These are phyloP conservation scores for Hydrophis major DNA, from an alignment of 2,797 vertebrate genomes.

Conservation along the genomic window DNA sequence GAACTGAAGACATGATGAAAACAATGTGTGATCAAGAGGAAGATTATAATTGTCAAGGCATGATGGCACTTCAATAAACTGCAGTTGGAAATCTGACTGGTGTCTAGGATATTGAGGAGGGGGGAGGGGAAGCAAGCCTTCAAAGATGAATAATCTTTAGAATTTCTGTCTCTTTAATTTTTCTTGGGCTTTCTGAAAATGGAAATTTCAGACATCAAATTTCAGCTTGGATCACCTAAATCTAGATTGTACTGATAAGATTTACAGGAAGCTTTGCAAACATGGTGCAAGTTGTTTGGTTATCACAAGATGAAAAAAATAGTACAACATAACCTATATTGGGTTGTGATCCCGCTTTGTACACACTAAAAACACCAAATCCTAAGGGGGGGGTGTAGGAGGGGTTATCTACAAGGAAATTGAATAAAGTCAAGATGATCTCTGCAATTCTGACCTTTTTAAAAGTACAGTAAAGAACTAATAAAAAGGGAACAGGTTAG, in stretches of 20 bases:
- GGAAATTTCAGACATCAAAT: not conserved
- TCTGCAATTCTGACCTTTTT: not conserved
- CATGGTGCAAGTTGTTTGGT: not conserved
- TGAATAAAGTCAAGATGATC: not conserved
- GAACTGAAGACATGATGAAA: not conserved
- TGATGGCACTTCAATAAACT: not conserved
- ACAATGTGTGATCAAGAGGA: not conserved
- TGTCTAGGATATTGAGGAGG: not conserved
- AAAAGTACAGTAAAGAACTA: not conserved
- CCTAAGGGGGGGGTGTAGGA: not conserved
- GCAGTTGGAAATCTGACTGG: not conserved
- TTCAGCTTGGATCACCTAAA: not conserved
- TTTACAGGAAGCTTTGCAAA: conserved; percentile 15
- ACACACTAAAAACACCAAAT: not conserved
- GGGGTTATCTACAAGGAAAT: not conserved
- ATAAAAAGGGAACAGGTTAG: not conserved
- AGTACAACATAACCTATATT: not conserved
- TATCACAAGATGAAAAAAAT: not conserved
- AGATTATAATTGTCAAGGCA: not conserved
- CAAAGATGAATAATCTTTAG: not conserved
- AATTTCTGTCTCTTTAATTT: not conserved
- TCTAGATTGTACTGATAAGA: not conserved
- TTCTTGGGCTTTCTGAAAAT: not conserved
- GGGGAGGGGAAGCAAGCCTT: not conserved
- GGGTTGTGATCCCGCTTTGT: not conserved